These are phyloP conservation scores for Anoncus sp. DNA, from an alignment of 2,888 invertebrate genomes.

Conservation along the genomic window DNA sequence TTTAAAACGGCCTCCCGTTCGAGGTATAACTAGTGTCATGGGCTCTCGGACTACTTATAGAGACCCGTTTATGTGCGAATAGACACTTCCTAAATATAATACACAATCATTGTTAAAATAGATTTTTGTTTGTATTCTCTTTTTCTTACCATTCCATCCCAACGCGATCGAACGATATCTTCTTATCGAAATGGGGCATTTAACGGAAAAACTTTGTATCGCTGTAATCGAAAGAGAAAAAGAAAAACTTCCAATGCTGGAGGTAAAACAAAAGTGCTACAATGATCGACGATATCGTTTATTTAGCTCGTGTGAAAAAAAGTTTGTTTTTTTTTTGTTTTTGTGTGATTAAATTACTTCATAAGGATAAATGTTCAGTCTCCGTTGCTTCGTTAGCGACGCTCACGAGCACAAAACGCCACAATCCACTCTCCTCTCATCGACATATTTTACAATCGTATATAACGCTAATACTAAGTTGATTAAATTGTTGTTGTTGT, in stretches of 20 bases:
- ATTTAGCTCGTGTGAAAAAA: slow-evolving; percentile 57
- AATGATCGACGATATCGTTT: slow-evolving; percentile 55
- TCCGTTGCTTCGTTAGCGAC: slow-evolving; percentile 43
- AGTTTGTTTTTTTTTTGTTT: too few species aligned
- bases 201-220: background rate
- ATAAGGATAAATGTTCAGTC: slow-evolving; percentile 54
- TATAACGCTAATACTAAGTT: slow-evolving; percentile 24
- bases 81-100: too few species aligned
- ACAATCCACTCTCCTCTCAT: slow-evolving; percentile 9
- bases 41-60: too few species aligned
- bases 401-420: slow-evolving; percentile 31
- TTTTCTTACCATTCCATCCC: background rate
- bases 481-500: slow-evolving; percentile 9
- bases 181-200: background rate
- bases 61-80: too few species aligned
- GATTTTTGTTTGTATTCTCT: background rate
- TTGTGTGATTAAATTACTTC: slow-evolving; percentile 49
- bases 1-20: too few species aligned
- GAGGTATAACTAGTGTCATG: too few species aligned
- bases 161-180: background rate
- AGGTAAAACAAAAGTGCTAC: background rate
- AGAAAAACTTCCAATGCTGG: background rate
- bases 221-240: background rate
- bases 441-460: slow-evolving; percentile 20
- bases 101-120: too few species aligned